Conservation (phyloP, 2,888 invertebrate genomes). For the Cephus rjabovi region DNA sequence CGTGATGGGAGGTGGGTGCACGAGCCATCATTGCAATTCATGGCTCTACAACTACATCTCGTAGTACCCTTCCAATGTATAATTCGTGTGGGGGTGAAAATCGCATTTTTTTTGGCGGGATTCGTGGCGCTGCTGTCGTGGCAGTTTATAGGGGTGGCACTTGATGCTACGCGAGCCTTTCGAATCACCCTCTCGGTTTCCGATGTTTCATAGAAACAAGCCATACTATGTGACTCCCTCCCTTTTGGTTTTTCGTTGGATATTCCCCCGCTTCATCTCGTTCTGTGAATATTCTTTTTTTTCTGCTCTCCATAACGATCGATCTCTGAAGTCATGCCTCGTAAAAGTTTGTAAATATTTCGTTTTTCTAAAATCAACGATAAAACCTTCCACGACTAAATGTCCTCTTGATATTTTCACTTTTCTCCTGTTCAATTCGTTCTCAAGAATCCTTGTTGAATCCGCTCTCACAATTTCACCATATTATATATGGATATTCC, state of each 20-base stretch:
- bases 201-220: not conserved
- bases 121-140: slow-evolving; percentile 59
- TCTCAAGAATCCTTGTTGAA: not conserved
- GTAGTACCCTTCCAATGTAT: slow-evolving; percentile 58
- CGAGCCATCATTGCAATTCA: slow-evolving; percentile 66
- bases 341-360: not conserved
- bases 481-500: not conserved
- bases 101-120: slow-evolving; percentile 62
- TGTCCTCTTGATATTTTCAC: not conserved
- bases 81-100: slow-evolving; percentile 61
- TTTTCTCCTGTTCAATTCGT: not conserved
- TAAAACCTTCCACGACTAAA: not conserved
- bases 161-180: not conserved
- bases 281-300: not conserved
- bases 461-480: not conserved
- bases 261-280: not conserved
- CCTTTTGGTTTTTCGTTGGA: not conserved
- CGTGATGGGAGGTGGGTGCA: slow-evolving; percentile 54
- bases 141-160: slow-evolving; percentile 6
- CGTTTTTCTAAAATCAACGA: not conserved
- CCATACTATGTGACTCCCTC: not conserved
- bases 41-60: slow-evolving; percentile 59
- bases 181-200: not conserved
- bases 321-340: not conserved
- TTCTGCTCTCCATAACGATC: not conserved